These are phyloP conservation scores for Drosophila glabriapex DNA, from an alignment of 2,888 invertebrate genomes.

Conservation along the genomic window DNA sequence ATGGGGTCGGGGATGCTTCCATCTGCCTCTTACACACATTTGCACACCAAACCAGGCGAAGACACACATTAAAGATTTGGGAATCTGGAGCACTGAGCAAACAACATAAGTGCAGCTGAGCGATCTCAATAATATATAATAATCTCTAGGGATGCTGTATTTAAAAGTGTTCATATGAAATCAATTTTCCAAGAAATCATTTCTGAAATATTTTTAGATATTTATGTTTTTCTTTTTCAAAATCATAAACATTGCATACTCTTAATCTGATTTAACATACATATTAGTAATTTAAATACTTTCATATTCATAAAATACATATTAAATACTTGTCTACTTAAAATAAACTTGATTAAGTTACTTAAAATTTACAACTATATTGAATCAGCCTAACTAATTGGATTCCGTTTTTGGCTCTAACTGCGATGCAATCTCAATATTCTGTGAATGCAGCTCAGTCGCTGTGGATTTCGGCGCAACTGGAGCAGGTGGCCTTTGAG, in stretches of 20 bases:
- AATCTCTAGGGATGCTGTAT: not conserved
- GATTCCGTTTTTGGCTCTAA: not conserved
- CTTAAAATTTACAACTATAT: not conserved
- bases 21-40: not conserved
- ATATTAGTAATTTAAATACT: not conserved
- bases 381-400: too few relatives aligned
- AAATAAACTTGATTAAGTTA: not conserved
- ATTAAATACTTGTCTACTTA: not conserved
- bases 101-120: not conserved
- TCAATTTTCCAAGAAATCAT: not conserved
- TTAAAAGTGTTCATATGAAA: not conserved
- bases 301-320: not conserved
- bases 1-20: not conserved
- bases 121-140: not conserved
- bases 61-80: not conserved
- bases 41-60: not conserved
- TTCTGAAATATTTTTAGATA: not conserved
- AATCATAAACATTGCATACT: not conserved
- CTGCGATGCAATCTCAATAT: not conserved
- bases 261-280: not conserved
- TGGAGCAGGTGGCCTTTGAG: constrained; percentile 14
- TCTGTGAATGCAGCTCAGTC: not conserved
- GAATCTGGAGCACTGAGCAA: not conserved
- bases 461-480: not conserved
- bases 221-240: not conserved